Evolutionary conservation across 23 tunicate species (phyloP), one percentile per base, ranked within the genome.

Genomic region (Aplidium turbinatum): DNA sequence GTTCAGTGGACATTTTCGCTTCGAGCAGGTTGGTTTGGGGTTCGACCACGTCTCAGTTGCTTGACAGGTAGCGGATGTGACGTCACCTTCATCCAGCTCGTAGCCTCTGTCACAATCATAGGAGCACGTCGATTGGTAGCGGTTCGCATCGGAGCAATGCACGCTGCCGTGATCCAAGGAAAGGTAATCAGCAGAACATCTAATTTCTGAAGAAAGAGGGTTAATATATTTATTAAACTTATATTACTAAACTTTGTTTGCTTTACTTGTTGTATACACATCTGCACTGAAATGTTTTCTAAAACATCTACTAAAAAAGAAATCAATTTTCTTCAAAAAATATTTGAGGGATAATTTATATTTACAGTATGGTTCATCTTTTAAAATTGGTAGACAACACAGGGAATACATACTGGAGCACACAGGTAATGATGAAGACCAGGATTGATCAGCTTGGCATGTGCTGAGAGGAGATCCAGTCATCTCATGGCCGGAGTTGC

Each of bases 11-110:
- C 95, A 87, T 57, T 35, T 64, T 71, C 56, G 74, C 71, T 87
- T 87, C 33, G 69, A 62, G 46, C 95, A 87, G 36, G 86, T 80
- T 31, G 95, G 95, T 62, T 87, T 87, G 2, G 64, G 58, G 4
- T 34, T 55, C 25, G 72, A 54, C 95, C 95, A 87, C 16, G 81
- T 57, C 29, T 42, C 51, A 22, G 57, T 20, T 51, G 73, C 95
- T 1, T 71, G 57, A 72, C 95, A 87, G 4, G 47, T 32, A 20
- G 86, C 46, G 24, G 36, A 35, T 31, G 34, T 31, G 26, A 22
- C 33, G 22, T 75, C 72, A 3, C 18, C 25, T 5, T 60, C 75
- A 1, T 32, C 68, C 77, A 89, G 51, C 70, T 89, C 88, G 39
- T 81, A 89, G 16, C 96, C 96, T 13, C 45, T 25, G 38, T 76